Evolutionary conservation across 2,113 vertebrate genomes (phyloP), one percentile per base, ranked within the genome.

Genomic region (Pterocles gutturalis): DNA sequence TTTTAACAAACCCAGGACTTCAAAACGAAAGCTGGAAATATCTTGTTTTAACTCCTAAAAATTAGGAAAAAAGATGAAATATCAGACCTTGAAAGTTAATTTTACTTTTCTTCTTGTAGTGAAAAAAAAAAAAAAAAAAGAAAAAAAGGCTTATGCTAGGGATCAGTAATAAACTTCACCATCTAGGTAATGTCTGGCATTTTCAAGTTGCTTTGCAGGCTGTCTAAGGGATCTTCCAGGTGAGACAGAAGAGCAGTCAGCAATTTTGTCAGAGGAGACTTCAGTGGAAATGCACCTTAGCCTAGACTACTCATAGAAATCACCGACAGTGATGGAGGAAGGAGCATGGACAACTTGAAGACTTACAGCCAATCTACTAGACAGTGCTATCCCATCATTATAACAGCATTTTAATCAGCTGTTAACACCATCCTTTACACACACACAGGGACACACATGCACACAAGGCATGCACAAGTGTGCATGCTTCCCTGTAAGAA

Each of bases 11-110:
- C 99, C 99, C 90, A 99, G 96, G 29, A 99, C 99, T 97, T 99
- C 99, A 95, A 99, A 99, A 84, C 99, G 99, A 97, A 99, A 99
- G 88, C 99, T 99, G 82, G 99, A 99, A 96, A 99, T 99, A 95
- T 99, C 99, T 96, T 99, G 99, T 93, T 99, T 99, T 69, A 99
- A 98, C 94, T 99, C 99, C 99, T 99, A 93, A 64, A 97, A 93
- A 81, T 78, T 54, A 71, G 29, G 58, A 96, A 79, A 46, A 67
- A 88, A 92, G 61, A 87, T 31, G 29, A 62, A 86, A 73, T 1
- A 15, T 90, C 65, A 95, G 15, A 64, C 19, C 22, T 71, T 34
- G 57, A 90, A 96, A 92, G 38, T 11, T 71, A 48, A 72, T 71
- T 57, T 90, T 25, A 79, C 12, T 82, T 89, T 84, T 73, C 12